A percentile compares a stretch with the other conserved stretches of the same genome.
These are phyloP conservation scores for Epistrophe eligans DNA, from an alignment of 2,888 invertebrate species.

Conservation along the genomic window DNA sequence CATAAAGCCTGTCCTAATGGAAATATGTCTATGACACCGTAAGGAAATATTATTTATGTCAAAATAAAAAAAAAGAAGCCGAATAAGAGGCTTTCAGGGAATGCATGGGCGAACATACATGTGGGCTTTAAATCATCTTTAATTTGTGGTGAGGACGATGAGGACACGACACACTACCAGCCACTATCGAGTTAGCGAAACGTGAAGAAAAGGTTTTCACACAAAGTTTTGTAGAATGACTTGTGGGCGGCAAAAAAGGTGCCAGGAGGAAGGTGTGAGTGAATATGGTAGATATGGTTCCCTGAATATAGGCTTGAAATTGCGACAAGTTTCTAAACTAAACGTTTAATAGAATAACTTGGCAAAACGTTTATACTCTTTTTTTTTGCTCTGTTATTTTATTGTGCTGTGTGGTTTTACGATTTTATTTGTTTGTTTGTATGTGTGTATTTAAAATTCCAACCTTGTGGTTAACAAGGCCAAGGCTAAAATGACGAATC, in stretches of 20 bases:
- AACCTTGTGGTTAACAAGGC: conserved; percentile 13
- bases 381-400: conserved; percentile 17
- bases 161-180: background rate
- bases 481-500: background rate
- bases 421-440: background rate
- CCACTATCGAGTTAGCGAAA: background rate
- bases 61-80: background rate
- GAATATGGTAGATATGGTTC: conserved; percentile 45
- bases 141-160: background rate
- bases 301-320: conserved; percentile 50
- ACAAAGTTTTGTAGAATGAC: conserved; percentile 44
- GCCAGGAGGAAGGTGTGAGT: conserved; percentile 19
- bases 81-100: conserved; percentile 23
- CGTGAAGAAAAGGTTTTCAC: conserved; percentile 19
- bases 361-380: background rate
- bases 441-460: background rate
- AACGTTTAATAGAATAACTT: conserved; percentile 26
- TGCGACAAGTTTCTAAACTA: conserved; percentile 65
- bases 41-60: conserved; percentile 32
- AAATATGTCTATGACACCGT: conserved; percentile 57
- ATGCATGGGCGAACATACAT: conserved; percentile 49
- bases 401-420: conserved; percentile 16
- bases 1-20: conserved; percentile 47
- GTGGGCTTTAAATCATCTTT: conserved; percentile 60
- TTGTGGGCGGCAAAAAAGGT: conserved; percentile 22